phyloP scores from a whole-genome alignment of 2,797 vertebrate species.

The Myripristis murdjan region DNA sequence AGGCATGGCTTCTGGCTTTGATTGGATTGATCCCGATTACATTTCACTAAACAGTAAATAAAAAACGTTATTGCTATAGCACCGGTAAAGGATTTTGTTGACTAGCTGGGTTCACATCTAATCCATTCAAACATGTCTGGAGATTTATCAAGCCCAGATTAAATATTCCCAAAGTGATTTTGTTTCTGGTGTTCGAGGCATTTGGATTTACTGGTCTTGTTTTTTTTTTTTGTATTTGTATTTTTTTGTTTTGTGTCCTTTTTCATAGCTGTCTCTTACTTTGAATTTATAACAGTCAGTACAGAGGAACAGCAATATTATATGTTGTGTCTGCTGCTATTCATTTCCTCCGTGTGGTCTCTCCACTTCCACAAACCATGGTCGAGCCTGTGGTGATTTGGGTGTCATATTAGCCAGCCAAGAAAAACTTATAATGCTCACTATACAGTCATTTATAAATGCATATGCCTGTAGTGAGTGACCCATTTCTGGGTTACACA shows the following conservation, averaged over 20 bases:
- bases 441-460: constrained; percentile 18
- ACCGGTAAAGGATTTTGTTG: constrained; percentile 54
- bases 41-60: constrained; percentile 68
- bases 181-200: background rate
- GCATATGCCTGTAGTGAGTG: background rate
- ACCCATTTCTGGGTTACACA: background rate
- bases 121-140: constrained; percentile 71
- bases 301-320: constrained; percentile 2
- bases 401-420: background rate
- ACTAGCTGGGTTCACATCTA: constrained; percentile 61
- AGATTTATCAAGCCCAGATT: constrained; percentile 53
- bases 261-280: constrained; percentile 6
- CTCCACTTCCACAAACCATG: constrained; percentile 4
- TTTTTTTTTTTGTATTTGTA: too few relatives aligned
- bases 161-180: constrained; percentile 30
- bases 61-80: constrained; percentile 55
- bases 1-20: constrained; percentile 59
- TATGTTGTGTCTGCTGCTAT: constrained; percentile 4
- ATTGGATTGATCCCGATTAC: constrained; percentile 74
- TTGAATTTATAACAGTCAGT: constrained; percentile 15
- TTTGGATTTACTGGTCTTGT: too few relatives aligned
- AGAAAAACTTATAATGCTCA: constrained; percentile 12
- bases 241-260: background rate
- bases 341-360: constrained; percentile 29
- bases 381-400: constrained; percentile 3